Percentiles rank a stretch among this genome's conserved stretches.
phyloP scores from a whole-genome alignment of 1,140 invertebrate genomes.

The Drosophila auraria region DNA sequence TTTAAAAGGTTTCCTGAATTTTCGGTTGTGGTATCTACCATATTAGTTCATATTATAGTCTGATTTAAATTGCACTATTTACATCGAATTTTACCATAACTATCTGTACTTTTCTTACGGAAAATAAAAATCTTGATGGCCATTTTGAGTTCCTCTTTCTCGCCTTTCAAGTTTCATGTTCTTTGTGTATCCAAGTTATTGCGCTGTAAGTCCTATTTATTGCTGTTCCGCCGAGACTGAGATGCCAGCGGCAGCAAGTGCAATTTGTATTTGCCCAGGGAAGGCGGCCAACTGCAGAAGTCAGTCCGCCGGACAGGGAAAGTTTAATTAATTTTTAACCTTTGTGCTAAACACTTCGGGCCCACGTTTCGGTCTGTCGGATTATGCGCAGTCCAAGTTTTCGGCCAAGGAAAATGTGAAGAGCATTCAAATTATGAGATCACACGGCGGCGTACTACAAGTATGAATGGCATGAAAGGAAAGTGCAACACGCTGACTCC shows the following conservation, averaged over 20 bases:
- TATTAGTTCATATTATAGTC: too few species aligned
- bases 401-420: slow-evolving; percentile 25
- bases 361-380: slow-evolving; percentile 15
- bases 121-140: not conserved
- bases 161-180: not conserved
- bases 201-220: slow-evolving; percentile 41
- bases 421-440: slow-evolving; percentile 48
- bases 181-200: slow-evolving; percentile 28
- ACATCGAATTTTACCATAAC: too few species aligned
- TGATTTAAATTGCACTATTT: too few species aligned
- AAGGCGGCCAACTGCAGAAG: slow-evolving; percentile 39
- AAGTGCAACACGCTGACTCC: slow-evolving; percentile 56
- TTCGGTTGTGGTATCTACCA: too few species aligned
- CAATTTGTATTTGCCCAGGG: slow-evolving; percentile 38
- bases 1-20: not conserved
- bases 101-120: not conserved
- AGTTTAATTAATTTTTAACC: slow-evolving; percentile 80
- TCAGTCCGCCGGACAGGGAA: slow-evolving; percentile 36
- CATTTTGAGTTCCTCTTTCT: not conserved
- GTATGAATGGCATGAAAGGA: slow-evolving; percentile 64
- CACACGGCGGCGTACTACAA: slow-evolving; percentile 62
- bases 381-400: slow-evolving; percentile 35
- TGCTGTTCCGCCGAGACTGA: slow-evolving; percentile 33
- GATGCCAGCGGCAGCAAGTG: slow-evolving; percentile 26
- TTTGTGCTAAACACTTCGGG: slow-evolving; percentile 61